Evolutionary conservation across 2,888 invertebrate species (phyloP).

Genomic region (Epirrhoe tristata): DNA sequence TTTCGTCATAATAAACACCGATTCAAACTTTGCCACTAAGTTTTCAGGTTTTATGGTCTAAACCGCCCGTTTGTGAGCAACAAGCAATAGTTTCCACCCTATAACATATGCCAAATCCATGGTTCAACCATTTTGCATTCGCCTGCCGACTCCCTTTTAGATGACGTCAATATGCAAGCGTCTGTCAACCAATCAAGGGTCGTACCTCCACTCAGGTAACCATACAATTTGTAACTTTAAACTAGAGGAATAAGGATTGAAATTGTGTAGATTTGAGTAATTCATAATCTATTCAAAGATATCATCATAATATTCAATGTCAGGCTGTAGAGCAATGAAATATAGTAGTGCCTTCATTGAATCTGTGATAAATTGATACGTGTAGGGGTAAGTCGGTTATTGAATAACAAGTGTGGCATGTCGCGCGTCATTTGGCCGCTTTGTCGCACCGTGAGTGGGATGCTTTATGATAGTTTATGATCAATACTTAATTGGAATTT

Average conservation of each 20-base stretch:
- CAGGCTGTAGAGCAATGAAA: slow-evolving; percentile 77
- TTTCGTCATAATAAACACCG: no score
- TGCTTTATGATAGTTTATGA: slow-evolving; percentile 36
- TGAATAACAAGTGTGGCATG: slow-evolving; percentile 82
- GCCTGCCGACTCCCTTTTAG: slow-evolving; percentile 79
- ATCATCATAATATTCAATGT: slow-evolving; percentile 63
- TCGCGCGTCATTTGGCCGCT: slow-evolving; percentile 50
- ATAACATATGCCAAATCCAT: slow-evolving; percentile 85
- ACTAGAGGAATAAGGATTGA: not conserved
- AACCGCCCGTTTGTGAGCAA: slow-evolving; percentile 59
- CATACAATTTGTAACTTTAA: slow-evolving; percentile 33
- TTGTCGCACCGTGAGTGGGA: slow-evolving; percentile 36
- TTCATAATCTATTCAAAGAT: slow-evolving; percentile 57
- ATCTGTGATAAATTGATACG: slow-evolving; percentile 83
- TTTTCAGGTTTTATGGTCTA: not conserved
- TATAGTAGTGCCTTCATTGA: slow-evolving; percentile 85
- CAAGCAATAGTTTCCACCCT: slow-evolving; percentile 72
- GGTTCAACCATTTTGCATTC: slow-evolving; percentile 83
- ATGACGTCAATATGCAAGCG: slow-evolving; percentile 83
- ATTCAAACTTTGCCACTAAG: no score
- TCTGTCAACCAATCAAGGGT: slow-evolving; percentile 47
- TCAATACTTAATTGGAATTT: slow-evolving; percentile 45
- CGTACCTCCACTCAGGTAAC: slow-evolving; percentile 36
- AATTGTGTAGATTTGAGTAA: slow-evolving; percentile 20
- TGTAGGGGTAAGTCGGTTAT: slow-evolving; percentile 74